These are phyloP conservation scores for Liposcelis brunnea DNA, from an alignment of 2,888 invertebrate genomes.

Conservation along the genomic window DNA sequence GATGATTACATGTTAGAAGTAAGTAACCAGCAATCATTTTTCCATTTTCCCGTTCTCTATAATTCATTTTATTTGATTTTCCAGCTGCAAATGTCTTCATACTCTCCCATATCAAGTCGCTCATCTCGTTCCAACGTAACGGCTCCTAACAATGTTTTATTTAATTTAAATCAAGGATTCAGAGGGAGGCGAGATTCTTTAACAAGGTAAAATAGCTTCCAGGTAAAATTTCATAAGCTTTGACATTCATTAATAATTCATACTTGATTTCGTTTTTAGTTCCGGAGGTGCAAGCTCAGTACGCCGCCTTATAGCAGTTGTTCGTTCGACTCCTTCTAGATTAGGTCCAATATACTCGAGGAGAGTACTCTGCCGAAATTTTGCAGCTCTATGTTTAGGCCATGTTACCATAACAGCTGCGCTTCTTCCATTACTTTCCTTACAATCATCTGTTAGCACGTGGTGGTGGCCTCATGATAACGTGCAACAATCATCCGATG, in stretches of 20 bases:
- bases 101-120: not conserved
- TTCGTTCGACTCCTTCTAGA: conserved; percentile 21
- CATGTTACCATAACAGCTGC: conserved; percentile 47
- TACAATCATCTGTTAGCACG: conserved; percentile 33
- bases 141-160: not conserved
- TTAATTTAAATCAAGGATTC: conserved; percentile 1
- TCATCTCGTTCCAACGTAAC: conserved; percentile 2
- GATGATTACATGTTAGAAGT: conserved; percentile 5
- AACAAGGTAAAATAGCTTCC: not conserved
- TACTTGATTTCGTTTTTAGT: conserved; percentile 28
- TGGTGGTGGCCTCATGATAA: conserved; percentile 27
- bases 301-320: conserved; percentile 46
- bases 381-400: conserved; percentile 29
- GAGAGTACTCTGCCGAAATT: conserved; percentile 23
- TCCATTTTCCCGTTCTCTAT: not conserved
- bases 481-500: conserved; percentile 11
- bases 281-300: conserved; percentile 64
- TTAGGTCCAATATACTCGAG: conserved; percentile 22
- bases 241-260: not conserved
- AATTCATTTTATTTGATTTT: not conserved
- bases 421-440: conserved; percentile 39
- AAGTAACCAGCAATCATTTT: too few species aligned
- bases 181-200: not conserved
- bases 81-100: conserved; percentile 3
- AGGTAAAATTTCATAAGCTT: too few species aligned